A percentile compares a stretch with the other conserved stretches of the same genome.
These are phyloP conservation scores for Tachuris rubrigastra DNA, from an alignment of 2,113 vertebrate genomes.

Conservation along the genomic window DNA sequence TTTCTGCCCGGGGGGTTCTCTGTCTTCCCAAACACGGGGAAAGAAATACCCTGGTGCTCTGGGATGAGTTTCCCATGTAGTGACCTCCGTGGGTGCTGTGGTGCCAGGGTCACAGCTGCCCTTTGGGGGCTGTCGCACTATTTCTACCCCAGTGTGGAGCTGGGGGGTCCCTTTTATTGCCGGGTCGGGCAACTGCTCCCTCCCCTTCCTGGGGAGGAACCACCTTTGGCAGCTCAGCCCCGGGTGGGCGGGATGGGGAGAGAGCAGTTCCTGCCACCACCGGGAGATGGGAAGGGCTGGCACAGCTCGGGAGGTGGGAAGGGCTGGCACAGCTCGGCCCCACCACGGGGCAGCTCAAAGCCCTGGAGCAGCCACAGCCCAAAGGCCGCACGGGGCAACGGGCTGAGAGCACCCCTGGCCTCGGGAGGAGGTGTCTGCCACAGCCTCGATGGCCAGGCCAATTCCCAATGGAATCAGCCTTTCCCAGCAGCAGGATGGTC, in stretches of 20 bases:
- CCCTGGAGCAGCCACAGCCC: background rate
- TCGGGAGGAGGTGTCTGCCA: too few species aligned
- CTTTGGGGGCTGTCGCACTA: rapidly evolving
- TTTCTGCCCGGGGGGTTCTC: background rate
- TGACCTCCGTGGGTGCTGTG: background rate
- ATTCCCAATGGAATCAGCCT: background rate
- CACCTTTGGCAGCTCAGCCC: background rate
- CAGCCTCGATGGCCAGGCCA: background rate
- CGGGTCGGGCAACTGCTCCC: background rate
- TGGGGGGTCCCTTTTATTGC: background rate
- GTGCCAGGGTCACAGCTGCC: rapidly evolving
- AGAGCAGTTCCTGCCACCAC: background rate
- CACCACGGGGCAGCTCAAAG: background rate
- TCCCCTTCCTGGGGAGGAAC: background rate
- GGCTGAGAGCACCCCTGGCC: background rate
- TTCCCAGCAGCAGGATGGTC: background rate
- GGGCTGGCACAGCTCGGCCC: background rate
- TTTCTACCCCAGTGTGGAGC: rapidly evolving
- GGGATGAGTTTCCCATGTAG: rapidly evolving
- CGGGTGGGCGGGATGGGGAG: rapidly evolving
- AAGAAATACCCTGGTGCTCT: rapidly evolving
- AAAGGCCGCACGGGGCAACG: rapidly evolving
- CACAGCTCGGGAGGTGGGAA: background rate
- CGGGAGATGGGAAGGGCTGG: background rate
- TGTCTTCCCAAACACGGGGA: background rate